Evolutionary conservation across 1,140 invertebrate species (phyloP).

Genomic region (Drosophila navojoa): DNA sequence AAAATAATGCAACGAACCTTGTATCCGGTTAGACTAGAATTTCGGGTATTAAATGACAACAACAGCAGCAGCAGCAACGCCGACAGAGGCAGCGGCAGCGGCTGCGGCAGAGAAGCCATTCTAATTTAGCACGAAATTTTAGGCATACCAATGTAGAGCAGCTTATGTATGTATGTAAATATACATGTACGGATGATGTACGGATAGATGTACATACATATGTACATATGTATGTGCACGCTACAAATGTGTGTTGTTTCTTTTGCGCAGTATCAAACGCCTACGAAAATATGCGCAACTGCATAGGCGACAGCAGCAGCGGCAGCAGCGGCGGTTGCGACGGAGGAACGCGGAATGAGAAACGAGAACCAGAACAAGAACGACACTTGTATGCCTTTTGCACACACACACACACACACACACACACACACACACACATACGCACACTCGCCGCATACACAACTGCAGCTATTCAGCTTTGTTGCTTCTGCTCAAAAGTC

Average conservation of each 20-base stretch:
- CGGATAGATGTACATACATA: no score
- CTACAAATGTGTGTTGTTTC: slow-evolving; percentile 8
- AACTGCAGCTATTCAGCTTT: slow-evolving; percentile 67
- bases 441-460: neutral
- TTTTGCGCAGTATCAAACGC: slow-evolving; percentile 49
- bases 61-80: slow-evolving; percentile 30
- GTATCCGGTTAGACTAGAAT: slow-evolving; percentile 83
- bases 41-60: slow-evolving; percentile 82
- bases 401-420: slow-evolving; percentile 3
- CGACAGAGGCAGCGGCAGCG: slow-evolving; percentile 4
- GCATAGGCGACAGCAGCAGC: slow-evolving; percentile 52
- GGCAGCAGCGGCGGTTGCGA: neutral
- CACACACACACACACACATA: no score
- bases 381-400: slow-evolving; percentile 66
- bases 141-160: slow-evolving; percentile 33
- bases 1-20: slow-evolving; percentile 83
- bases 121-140: slow-evolving; percentile 53
- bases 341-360: neutral
- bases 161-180: slow-evolving; percentile 13
- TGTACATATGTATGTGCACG: slow-evolving; percentile 6
- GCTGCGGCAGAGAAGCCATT: slow-evolving; percentile 49
- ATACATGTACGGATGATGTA: no score
- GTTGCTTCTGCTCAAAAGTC: slow-evolving; percentile 53
- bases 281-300: slow-evolving; percentile 77
- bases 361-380: slow-evolving; percentile 51